Conservation (phyloP, 2,797 vertebrate genomes). For the Coendou prehensilis region DNA sequence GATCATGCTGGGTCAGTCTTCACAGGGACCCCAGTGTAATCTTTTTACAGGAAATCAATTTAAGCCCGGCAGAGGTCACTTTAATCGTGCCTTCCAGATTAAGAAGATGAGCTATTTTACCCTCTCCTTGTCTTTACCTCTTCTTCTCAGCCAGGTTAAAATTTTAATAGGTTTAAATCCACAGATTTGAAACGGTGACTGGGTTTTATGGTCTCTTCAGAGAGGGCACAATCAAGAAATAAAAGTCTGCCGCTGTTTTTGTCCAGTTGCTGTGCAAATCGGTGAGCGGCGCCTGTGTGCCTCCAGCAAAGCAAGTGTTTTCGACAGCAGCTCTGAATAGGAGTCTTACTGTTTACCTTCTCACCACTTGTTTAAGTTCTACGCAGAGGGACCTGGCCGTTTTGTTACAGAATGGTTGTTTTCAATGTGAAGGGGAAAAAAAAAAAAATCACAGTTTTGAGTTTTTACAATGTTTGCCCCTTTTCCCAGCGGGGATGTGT, state of each 20-base stretch:
- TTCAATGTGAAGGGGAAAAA: slow-evolving; percentile 91
- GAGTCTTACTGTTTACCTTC: slow-evolving; percentile 85
- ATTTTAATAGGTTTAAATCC: slow-evolving; percentile 53
- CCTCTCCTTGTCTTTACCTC: neutral
- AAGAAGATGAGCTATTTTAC: slow-evolving; percentile 65
- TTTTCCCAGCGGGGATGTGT: slow-evolving; percentile 93
- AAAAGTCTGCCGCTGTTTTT: slow-evolving; percentile 57
- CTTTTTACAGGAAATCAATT: slow-evolving; percentile 68
- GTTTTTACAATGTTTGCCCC: slow-evolving; percentile 97
- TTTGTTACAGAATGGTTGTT: slow-evolving; percentile 88
- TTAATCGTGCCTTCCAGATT: slow-evolving; percentile 48
- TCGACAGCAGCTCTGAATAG: slow-evolving; percentile 75
- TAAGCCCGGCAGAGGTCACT: slow-evolving; percentile 60
- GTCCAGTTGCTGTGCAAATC: slow-evolving; percentile 57
- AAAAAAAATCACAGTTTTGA: slow-evolving; percentile 93
- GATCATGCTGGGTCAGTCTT: neutral
- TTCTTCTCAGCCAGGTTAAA: slow-evolving; percentile 54
- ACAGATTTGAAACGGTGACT: slow-evolving; percentile 8
- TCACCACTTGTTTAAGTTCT: slow-evolving; percentile 88
- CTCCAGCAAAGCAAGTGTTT: slow-evolving; percentile 71
- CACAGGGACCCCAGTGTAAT: slow-evolving; percentile 33
- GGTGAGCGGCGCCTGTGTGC: slow-evolving; percentile 52
- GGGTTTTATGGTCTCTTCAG: slow-evolving; percentile 51
- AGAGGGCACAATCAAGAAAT: slow-evolving; percentile 71
- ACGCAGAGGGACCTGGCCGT: slow-evolving; percentile 85